Conservation (phyloP, 2,797 vertebrate species). For the Melanotaenia pygmaea region DNA sequence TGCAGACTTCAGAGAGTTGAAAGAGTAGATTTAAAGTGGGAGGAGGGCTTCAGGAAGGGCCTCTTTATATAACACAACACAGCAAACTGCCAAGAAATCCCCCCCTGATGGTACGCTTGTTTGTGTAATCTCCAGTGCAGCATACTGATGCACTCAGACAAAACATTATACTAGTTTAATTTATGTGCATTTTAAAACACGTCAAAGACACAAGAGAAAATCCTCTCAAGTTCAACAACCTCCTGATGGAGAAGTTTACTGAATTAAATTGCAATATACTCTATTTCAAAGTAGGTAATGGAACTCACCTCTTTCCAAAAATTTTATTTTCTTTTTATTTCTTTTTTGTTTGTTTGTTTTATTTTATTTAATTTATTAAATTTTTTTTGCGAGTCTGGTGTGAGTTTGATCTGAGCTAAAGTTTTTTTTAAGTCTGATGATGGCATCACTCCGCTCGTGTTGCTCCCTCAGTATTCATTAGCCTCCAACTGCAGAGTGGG, state of each 20-base stretch:
- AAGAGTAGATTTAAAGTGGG: neutral
- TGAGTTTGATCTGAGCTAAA: slow-evolving; percentile 34
- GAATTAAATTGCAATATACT: neutral
- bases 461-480: slow-evolving; percentile 47
- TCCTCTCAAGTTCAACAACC: neutral
- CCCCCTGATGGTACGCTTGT: slow-evolving; percentile 16
- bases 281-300: neutral
- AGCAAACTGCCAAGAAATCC: slow-evolving; percentile 53
- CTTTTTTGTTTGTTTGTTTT: neutral
- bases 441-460: slow-evolving; percentile 1
- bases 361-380: neutral
- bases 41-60: slow-evolving; percentile 18
- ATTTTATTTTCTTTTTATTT: slow-evolving; percentile 10
- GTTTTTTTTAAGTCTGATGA: slow-evolving; percentile 28
- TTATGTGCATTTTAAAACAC: slow-evolving; percentile 16
- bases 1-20: slow-evolving; percentile 23
- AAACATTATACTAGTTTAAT: slow-evolving; percentile 18
- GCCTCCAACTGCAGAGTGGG: slow-evolving; percentile 62
- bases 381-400: slow-evolving; percentile 12
- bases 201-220: neutral
- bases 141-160: slow-evolving; percentile 45
- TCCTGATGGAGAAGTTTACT: neutral
- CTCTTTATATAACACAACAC: slow-evolving; percentile 52
- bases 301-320: neutral
- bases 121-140: slow-evolving; percentile 15